Evolutionary conservation across 2,888 invertebrate genomes (phyloP), one percentile per base, ranked within the genome.

Genomic region (Orgyia antiqua): DNA sequence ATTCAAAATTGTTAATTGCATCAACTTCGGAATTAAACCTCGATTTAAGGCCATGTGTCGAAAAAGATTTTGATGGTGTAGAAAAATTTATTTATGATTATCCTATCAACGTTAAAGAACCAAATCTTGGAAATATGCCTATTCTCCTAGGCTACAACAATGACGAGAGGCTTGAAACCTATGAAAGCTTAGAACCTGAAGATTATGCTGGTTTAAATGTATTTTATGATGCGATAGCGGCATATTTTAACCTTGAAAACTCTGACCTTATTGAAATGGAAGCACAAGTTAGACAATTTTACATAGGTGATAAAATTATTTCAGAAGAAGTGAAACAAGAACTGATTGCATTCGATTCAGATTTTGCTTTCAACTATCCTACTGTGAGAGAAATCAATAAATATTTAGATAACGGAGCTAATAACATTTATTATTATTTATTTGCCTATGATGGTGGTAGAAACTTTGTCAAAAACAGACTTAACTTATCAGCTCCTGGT

Each of bases 371-470:
- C 24, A 48, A 36, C 13, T 52, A 65, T 44, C 63, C 67, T 0
- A 36, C 42, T 2, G 46, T 57, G 2, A 48, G 62, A 43, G 56
- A 48, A 27, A 41, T 75, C 2, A 39, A 51, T 13, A 58, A 56
- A 15, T 73, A 64, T 30, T 17, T 72, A 2, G 42, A 52, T 13
- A 55, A 42, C 34, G 62, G 54, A 10, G 58, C 51, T 4, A 36
- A 30, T 8, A 39, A 56, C 0, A 37, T 73, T 15, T 77, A 57
- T 37, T 51, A 64, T 20, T 76, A 71, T 19, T 23, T 73, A 19
- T 78, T 78, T 29, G 55, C 58, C 1, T 72, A 74, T 27, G 51
- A 49, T 7, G 74, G 77, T 2, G 52, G 39, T 1, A 63, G 74
- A 33, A 69, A 74, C 31, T 63, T 62, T 26, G 33, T 48, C 0